Evolutionary conservation across 2,113 vertebrate species (phyloP).

Genomic region (Anhinga rufa): DNA sequence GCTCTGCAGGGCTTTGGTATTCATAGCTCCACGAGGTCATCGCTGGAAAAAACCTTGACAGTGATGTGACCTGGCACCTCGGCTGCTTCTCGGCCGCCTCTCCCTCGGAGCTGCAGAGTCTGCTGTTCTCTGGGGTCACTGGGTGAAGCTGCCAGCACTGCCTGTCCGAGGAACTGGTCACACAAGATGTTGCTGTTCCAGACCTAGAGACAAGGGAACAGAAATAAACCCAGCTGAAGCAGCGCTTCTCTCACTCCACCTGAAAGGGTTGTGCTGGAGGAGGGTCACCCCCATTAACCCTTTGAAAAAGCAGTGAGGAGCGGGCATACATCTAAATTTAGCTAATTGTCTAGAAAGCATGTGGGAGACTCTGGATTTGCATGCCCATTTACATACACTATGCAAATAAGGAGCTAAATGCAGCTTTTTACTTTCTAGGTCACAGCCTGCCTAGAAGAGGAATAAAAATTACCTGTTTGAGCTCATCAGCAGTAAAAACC

Average conservation of each 20-base stretch:
- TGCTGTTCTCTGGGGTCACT: conserved; percentile 69
- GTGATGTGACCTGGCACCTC: conserved; percentile 82
- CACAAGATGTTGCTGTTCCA: conserved; percentile 83
- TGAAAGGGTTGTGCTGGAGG: neutral
- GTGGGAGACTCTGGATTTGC: neutral
- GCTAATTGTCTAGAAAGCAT: neutral
- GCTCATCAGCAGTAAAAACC: neutral
- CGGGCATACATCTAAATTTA: neutral
- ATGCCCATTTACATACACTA: neutral
- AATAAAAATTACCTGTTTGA: neutral
- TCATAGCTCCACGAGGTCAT: conserved; percentile 85
- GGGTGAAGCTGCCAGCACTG: conserved; percentile 76
- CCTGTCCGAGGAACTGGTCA: conserved; percentile 87
- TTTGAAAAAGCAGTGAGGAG: neutral
- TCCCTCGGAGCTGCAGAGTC: conserved; percentile 78
- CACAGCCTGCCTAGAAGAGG: neutral
- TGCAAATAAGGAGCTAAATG: conserved; percentile 4
- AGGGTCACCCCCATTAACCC: neutral
- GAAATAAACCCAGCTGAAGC: neutral
- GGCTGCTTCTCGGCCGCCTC: conserved; percentile 62
- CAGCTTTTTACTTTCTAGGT: conserved; percentile 44
- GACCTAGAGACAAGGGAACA: conserved; percentile 69
- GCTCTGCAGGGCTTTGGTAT: neutral
- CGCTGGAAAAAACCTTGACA: conserved; percentile 76
- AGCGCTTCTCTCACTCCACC: neutral